Evolutionary conservation across 2,797 vertebrate species (phyloP).

Genomic region (Anguilla pacifica): DNA sequence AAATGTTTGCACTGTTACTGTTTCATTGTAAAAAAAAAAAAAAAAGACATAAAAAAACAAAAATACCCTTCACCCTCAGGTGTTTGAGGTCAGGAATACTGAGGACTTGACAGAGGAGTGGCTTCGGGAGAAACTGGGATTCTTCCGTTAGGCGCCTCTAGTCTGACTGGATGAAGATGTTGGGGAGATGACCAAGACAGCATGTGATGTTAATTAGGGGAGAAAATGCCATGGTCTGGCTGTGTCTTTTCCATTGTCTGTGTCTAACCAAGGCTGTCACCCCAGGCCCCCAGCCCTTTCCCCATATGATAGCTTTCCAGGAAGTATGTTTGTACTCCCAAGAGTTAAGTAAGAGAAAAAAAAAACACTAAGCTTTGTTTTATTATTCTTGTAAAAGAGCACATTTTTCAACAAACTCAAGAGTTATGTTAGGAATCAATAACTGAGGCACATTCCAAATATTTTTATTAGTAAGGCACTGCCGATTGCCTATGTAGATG

Average conservation of each 20-base stretch:
- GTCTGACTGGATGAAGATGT: slow-evolving; percentile 29
- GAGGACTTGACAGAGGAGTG: slow-evolving; percentile 82
- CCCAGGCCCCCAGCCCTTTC: slow-evolving; percentile 45
- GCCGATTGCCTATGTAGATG: slow-evolving; percentile 14
- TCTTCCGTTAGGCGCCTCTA: slow-evolving; percentile 68
- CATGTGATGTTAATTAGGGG: slow-evolving; percentile 48
- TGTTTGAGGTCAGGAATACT: slow-evolving; percentile 81
- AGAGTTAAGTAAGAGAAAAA: slow-evolving; percentile 38
- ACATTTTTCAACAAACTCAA: not conserved
- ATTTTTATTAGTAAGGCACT: slow-evolving; percentile 10
- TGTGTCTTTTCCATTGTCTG: slow-evolving; percentile 43
- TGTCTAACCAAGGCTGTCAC: slow-evolving; percentile 40
- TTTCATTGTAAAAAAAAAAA: not conserved
- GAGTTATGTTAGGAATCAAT: not conserved
- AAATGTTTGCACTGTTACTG: not conserved
- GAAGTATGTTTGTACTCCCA: slow-evolving; percentile 50
- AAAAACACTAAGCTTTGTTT: slow-evolving; percentile 13
- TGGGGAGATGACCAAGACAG: slow-evolving; percentile 53
- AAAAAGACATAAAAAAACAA: not conserved
- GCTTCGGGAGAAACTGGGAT: slow-evolving; percentile 76
- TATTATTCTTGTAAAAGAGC: not conserved
- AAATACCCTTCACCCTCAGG: slow-evolving; percentile 56
- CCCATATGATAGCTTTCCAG: slow-evolving; percentile 57
- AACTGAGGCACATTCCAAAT: slow-evolving; percentile 18
- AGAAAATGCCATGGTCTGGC: slow-evolving; percentile 57